Conservation (phyloP, 1,140 invertebrate genomes). For the Bursaphelenchus mucronatus region DNA sequence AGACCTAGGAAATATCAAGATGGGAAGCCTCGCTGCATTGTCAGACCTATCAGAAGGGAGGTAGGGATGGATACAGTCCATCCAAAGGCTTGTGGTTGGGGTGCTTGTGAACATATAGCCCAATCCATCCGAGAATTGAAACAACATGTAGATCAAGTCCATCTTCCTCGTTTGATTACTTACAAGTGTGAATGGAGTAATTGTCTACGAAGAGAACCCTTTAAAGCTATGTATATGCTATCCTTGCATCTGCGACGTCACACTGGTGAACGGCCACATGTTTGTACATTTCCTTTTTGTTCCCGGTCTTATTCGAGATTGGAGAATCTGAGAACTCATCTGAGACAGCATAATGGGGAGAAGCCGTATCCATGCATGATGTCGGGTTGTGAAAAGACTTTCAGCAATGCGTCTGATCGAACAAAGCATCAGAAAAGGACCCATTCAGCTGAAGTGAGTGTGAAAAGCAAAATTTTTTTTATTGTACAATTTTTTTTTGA, state of each 20-base stretch:
- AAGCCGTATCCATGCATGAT: slow-evolving; percentile 88
- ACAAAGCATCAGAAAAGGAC: slow-evolving; percentile 98
- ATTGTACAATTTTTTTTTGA: neutral
- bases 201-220: slow-evolving; percentile 66
- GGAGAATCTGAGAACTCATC: slow-evolving; percentile 95
- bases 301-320: slow-evolving; percentile 90
- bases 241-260: slow-evolving; percentile 96
- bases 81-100: slow-evolving; percentile 4
- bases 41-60: no score
- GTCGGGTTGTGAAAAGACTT: slow-evolving; percentile 98
- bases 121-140: neutral
- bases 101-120: neutral
- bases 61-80: neutral
- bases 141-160: slow-evolving; percentile 5
- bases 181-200: slow-evolving; percentile 14
- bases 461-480: neutral
- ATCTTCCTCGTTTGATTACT: neutral
- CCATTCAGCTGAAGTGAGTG: slow-evolving; percentile 87
- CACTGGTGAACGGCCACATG: slow-evolving; percentile 96
- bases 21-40: no score
- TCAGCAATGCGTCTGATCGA: slow-evolving; percentile 93
- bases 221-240: slow-evolving; percentile 98
- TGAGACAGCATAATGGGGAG: slow-evolving; percentile 60
- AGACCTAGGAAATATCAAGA: no score
- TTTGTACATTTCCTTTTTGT: slow-evolving; percentile 97